Percentiles rank a stretch among this genome's conserved stretches.
These are phyloP conservation scores for Oxyura jamaicensis DNA, from an alignment of 2,113 vertebrate genomes.

Conservation along the genomic window DNA sequence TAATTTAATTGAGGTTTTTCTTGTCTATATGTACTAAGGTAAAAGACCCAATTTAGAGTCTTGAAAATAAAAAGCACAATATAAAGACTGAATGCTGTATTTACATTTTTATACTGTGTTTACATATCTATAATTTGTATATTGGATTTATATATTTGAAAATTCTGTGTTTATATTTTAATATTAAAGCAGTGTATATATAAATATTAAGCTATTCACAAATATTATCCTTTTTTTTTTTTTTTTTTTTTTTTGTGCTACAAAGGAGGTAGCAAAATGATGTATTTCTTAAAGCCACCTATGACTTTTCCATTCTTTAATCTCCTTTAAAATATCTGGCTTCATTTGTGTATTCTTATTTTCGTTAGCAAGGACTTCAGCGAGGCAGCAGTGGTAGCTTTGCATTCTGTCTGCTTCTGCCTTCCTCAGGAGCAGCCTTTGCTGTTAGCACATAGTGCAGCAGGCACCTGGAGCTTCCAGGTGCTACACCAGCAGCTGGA, in stretches of 20 bases:
- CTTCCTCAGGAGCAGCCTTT: neutral
- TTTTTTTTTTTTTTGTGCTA: neutral
- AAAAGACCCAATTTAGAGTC: neutral
- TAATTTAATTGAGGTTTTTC: neutral
- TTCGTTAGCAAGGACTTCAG: neutral
- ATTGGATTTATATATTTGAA: neutral
- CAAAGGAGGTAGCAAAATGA: neutral
- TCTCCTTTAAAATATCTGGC: neutral
- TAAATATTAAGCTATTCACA: neutral
- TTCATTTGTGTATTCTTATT: neutral
- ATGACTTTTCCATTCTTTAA: neutral
- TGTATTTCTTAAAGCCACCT: neutral
- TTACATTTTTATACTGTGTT: neutral
- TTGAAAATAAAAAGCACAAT: neutral
- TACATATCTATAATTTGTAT: neutral
- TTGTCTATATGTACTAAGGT: neutral
- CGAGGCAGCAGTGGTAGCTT: neutral
- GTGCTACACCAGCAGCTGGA: accelerated
- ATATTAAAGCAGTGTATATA: neutral
- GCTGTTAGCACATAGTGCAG: neutral
- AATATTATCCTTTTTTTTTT: neutral
- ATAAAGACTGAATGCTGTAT: neutral
- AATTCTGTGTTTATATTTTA: neutral
- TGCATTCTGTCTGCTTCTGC: neutral
- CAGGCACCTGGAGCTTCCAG: neutral